These are phyloP conservation scores for Hypocryptadius cinnamomeus DNA, from an alignment of 2,113 vertebrate genomes.

Conservation along the genomic window DNA sequence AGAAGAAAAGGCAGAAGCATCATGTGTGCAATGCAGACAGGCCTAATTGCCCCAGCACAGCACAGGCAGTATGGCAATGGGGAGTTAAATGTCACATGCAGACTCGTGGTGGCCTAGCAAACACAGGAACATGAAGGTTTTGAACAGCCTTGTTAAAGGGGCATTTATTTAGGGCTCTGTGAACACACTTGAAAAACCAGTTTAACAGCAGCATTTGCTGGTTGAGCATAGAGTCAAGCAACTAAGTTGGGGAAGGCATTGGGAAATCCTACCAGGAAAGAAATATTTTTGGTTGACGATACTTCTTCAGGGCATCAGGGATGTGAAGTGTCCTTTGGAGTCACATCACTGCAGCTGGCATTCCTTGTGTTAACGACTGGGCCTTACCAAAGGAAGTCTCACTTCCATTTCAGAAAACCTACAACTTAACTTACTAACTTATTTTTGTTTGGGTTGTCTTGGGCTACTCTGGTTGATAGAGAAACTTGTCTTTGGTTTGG, in stretches of 20 bases:
- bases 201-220: background rate
- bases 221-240: background rate
- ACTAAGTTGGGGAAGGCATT: background rate
- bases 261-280: background rate
- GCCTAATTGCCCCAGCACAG: background rate
- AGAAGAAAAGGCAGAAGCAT: background rate
- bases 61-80: background rate
- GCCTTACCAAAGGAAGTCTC: background rate
- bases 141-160: background rate
- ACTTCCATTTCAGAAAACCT: background rate
- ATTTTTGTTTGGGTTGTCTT: background rate
- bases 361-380: background rate
- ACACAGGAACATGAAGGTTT: background rate
- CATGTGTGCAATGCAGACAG: background rate
- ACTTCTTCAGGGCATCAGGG: background rate
- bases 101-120: background rate
- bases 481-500: background rate
- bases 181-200: background rate
- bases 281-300: background rate
- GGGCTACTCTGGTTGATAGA: background rate
- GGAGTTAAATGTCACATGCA: background rate
- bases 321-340: background rate
- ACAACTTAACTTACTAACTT: background rate
- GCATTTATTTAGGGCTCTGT: background rate
- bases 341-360: background rate